Evolutionary conservation across 2,797 vertebrate species (phyloP).

Genomic region (Siniperca undulata): DNA sequence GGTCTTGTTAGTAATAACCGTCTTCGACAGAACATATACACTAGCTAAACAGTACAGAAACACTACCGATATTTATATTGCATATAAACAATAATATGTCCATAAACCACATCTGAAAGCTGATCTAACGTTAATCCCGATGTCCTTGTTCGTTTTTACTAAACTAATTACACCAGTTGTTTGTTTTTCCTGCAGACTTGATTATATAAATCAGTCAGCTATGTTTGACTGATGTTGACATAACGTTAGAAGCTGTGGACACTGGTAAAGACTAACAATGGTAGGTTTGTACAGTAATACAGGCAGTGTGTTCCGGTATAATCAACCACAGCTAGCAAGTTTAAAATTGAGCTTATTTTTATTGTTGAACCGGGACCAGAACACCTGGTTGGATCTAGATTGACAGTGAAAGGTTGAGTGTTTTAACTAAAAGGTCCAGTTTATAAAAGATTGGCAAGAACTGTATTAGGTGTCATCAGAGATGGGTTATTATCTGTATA

Average conservation of each 20-base stretch:
- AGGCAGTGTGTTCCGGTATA: background rate
- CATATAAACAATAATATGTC: background rate
- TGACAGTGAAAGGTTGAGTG: background rate
- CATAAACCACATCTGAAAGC: background rate
- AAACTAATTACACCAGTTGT: background rate
- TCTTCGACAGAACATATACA: background rate
- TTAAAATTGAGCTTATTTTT: background rate
- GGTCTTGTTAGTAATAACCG: background rate
- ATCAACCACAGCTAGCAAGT: background rate
- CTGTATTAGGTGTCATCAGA: background rate
- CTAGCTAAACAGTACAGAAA: background rate
- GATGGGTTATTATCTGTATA: background rate
- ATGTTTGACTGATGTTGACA: background rate
- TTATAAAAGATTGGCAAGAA: background rate
- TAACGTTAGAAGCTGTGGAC: background rate
- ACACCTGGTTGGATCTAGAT: background rate
- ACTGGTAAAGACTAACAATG: background rate
- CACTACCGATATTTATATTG: too few species aligned
- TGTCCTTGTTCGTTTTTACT: background rate
- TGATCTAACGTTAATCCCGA: background rate
- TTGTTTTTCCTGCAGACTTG: slow-evolving; percentile 5
- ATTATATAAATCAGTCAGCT: background rate
- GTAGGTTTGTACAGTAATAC: background rate
- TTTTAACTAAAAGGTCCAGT: slow-evolving; percentile 1
- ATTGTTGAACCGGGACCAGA: background rate